These are phyloP conservation scores for Euura lappo DNA, from an alignment of 1,140 invertebrate genomes.

Conservation along the genomic window DNA sequence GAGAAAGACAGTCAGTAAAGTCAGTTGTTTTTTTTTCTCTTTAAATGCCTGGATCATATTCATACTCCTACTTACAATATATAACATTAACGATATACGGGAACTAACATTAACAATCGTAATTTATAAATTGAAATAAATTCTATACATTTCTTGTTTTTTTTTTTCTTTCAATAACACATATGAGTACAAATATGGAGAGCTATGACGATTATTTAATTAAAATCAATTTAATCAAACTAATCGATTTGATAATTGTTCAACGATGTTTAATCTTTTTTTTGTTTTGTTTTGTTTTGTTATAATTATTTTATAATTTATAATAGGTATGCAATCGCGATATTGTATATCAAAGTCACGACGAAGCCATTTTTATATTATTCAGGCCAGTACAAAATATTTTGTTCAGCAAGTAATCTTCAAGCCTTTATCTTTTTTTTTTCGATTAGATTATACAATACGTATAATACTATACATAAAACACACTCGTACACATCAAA, in stretches of 20 bases:
- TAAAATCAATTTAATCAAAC: not conserved
- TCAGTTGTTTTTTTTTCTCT: too few species aligned
- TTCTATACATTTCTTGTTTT: conserved; percentile 6
- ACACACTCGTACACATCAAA: not conserved
- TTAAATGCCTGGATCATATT: too few species aligned
- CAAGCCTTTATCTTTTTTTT: not conserved
- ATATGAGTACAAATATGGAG: conserved; percentile 1
- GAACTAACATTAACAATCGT: too few species aligned
- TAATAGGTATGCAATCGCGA: not conserved
- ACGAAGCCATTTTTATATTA: not conserved
- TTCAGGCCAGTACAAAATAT: not conserved
- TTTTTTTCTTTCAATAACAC: not conserved
- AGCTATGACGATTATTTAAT: not conserved
- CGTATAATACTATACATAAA: not conserved
- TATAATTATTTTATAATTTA: not conserved
- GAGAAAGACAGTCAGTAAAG: too few species aligned
- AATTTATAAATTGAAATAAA: too few species aligned
- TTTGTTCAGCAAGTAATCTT: not conserved
- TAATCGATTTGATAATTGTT: too few species aligned
- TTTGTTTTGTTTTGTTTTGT: too few species aligned
- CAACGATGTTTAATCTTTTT: too few species aligned
- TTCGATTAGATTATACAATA: not conserved
- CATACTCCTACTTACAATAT: too few species aligned
- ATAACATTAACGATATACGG: too few species aligned
- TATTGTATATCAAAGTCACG: not conserved